phyloP scores from a whole-genome alignment of 2,113 vertebrate genomes.

The Vicugna pacos region DNA sequence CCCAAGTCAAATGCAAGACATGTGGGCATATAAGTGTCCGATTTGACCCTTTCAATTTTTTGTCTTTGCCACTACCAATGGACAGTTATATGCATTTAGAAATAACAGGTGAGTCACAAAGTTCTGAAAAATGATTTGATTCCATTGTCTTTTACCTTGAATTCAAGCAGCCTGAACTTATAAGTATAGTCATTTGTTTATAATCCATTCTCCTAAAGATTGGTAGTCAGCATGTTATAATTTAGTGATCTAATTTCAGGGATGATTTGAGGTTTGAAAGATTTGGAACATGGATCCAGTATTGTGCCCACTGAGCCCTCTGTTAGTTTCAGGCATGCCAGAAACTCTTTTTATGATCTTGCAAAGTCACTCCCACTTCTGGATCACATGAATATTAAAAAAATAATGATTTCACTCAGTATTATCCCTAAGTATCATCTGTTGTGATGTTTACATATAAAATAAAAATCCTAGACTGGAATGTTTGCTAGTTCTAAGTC shows the following conservation, averaged over 20 bases:
- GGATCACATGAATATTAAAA: not conserved
- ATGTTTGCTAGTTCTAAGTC: slow-evolving; percentile 46
- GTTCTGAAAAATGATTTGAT: slow-evolving; percentile 48
- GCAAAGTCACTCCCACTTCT: slow-evolving; percentile 4
- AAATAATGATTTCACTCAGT: slow-evolving; percentile 20
- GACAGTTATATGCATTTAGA: slow-evolving; percentile 99
- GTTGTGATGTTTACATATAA: not conserved
- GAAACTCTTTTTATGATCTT: slow-evolving; percentile 34
- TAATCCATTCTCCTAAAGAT: not conserved
- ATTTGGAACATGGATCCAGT: slow-evolving; percentile 2
- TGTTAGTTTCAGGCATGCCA: slow-evolving; percentile 41
- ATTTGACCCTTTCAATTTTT: slow-evolving; percentile 99
- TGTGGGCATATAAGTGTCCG: slow-evolving; percentile 98
- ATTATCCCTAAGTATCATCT: slow-evolving; percentile 19
- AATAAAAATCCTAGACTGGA: slow-evolving; percentile 41
- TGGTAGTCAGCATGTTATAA: slow-evolving; percentile 17
- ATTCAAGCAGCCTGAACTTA: slow-evolving; percentile 41
- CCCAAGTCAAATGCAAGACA: slow-evolving; percentile 99
- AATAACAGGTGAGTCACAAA: slow-evolving; percentile 93
- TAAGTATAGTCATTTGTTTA: slow-evolving; percentile 27
- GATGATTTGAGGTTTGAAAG: slow-evolving; percentile 46
- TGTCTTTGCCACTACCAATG: slow-evolving; percentile 98
- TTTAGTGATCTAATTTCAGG: not conserved
- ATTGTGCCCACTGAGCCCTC: not conserved
- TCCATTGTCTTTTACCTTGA: slow-evolving; percentile 40